Evolutionary conservation across 1,140 invertebrate species (phyloP).

Genomic region (Hycleus cichorii): DNA sequence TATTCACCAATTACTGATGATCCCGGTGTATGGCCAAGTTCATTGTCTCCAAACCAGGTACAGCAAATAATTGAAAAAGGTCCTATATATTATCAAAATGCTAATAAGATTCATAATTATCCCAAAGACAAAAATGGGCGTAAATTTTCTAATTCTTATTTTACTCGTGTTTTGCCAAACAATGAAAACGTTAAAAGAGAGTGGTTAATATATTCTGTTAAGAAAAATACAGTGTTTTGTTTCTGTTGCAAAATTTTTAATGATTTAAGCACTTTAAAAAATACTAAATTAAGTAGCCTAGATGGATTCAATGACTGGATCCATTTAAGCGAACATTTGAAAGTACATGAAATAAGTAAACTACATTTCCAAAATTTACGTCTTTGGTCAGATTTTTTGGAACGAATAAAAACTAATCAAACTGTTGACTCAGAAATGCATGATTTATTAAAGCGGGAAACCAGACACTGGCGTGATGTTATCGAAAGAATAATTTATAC

Average conservation of each 20-base stretch:
- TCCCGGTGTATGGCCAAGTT: neutral
- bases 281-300: too few species aligned
- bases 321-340: neutral
- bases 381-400: neutral
- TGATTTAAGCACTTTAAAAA: too few species aligned
- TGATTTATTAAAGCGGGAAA: neutral
- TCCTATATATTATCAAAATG: neutral
- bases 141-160: too few species aligned
- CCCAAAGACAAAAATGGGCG: neutral
- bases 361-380: neutral
- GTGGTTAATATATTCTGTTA: too few species aligned
- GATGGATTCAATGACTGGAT: too few species aligned
- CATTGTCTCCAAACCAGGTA: neutral
- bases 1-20: neutral
- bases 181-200: too few species aligned
- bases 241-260: too few species aligned
- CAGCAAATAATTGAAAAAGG: neutral
- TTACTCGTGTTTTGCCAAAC: too few species aligned
- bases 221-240: too few species aligned
- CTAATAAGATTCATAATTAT: neutral
- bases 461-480: slow-evolving; percentile 2
- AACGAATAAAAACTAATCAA: too few species aligned
- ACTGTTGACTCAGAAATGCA: neutral
- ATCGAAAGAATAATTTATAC: slow-evolving; percentile 3
- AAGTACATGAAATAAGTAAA: neutral